Evolutionary conservation across 2,888 invertebrate species (phyloP), one percentile per base, ranked within the genome.

Genomic region (Tetranychus truncatus): DNA sequence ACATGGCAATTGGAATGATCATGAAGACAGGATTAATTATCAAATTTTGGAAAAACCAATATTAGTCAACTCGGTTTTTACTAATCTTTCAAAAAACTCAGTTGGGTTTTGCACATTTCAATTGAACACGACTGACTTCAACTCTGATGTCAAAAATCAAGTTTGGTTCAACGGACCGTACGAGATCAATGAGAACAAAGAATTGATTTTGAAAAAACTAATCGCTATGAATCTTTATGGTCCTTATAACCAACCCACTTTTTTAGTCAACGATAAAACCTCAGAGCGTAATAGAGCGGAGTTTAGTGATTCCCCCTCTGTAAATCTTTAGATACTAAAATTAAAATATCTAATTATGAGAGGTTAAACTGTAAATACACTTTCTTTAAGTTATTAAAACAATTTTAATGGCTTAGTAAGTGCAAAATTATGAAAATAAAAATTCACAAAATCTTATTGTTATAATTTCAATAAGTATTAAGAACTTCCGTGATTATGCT

Each of bases 141-240:
- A 74, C 46, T 74, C 74, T 7, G 21, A 11, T 21, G 21, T 76
- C 15, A 77, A 76, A n/a, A 77, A 77, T 76, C 77, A 77, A 72
- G 75, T 77, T 66, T 77, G 77, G 77, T 8, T 77, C 45, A 71
- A 74, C 8, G 72, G 66, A 34, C 45, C 72, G 44, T 45, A 66
- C 45, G 15, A 67, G 34, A 24, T 74, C 18, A n/a, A 67, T 18
- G 66, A 11, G 9, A 72, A 76, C 24, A 44, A 67, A 15, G 66
- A 65, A 55, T 20, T 65, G 18, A 72, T 76, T 71, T 44, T 74
- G 11, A 74, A 76, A 72, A 74, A 76, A 72, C n/a, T 76, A 44
- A 20, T 74, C 15, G 72, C 76, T 65, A 71, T 76, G 21, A 72
- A 76, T 55, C 65, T 73, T n/a, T 72, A 34, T 45, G 65, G 73